Percentiles rank a stretch among this genome's conserved stretches.
phyloP scores from a whole-genome alignment of 2,113 vertebrate species.

The Ophiodon elongatus region DNA sequence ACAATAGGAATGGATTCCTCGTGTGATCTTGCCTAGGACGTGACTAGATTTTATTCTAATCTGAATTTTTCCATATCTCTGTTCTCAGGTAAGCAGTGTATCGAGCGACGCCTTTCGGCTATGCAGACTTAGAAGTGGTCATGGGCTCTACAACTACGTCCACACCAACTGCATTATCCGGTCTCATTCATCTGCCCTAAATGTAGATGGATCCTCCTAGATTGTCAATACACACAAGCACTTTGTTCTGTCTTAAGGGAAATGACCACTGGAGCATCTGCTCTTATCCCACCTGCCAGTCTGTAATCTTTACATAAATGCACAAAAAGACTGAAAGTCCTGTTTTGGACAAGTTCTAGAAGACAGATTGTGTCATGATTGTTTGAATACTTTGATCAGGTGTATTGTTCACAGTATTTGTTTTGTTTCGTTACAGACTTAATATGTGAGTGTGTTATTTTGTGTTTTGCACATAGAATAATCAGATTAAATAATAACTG shows the following conservation, averaged over 20 bases:
- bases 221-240: slow-evolving; percentile 58
- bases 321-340: slow-evolving; percentile 47
- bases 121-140: slow-evolving; percentile 85
- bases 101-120: slow-evolving; percentile 91
- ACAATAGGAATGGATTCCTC: background rate
- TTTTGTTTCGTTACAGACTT: slow-evolving; percentile 42
- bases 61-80: slow-evolving; percentile 14
- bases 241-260: slow-evolving; percentile 71
- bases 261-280: slow-evolving; percentile 66
- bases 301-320: slow-evolving; percentile 43
- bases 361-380: slow-evolving; percentile 44
- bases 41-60: background rate
- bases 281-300: slow-evolving; percentile 46
- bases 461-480: slow-evolving; percentile 62
- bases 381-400: slow-evolving; percentile 49
- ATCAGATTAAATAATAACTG: slow-evolving; percentile 17
- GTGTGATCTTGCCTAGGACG: background rate
- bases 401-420: slow-evolving; percentile 38
- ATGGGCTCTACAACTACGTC: slow-evolving; percentile 61
- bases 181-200: slow-evolving; percentile 36
- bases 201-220: slow-evolving; percentile 30
- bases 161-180: slow-evolving; percentile 31
- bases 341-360: slow-evolving; percentile 38
- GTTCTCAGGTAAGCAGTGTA: slow-evolving; percentile 91
- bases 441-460: slow-evolving; percentile 26